Conservation (phyloP, 2,888 invertebrate genomes). For the Ophonus ardosiacus region DNA sequence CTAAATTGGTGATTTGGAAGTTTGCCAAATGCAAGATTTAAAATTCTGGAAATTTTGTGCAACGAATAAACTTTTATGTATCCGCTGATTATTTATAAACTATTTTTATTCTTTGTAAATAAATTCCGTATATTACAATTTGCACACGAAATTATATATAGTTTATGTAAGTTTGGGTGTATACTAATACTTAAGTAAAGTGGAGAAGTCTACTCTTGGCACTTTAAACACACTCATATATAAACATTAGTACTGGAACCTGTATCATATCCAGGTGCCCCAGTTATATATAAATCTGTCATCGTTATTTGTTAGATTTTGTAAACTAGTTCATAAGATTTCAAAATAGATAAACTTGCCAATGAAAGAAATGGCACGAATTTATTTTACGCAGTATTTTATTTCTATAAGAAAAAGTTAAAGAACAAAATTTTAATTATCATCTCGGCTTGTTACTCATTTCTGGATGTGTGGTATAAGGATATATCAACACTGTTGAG, state of each 20-base stretch:
- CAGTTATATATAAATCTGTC: not conserved
- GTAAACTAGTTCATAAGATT: not conserved
- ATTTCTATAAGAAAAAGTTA: too few relatives aligned
- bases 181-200: not conserved
- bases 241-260: not conserved
- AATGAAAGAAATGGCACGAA: not conserved
- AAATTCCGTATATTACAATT: not conserved
- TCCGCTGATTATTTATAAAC: not conserved
- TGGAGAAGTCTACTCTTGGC: conserved; percentile 1
- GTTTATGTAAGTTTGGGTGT: not conserved
- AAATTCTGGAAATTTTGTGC: conserved; percentile 54
- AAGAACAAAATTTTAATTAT: too few relatives aligned
- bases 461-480: too few relatives aligned
- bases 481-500: too few relatives aligned
- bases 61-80: conserved; percentile 9
- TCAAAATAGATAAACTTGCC: conserved; percentile 8
- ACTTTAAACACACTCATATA: not conserved
- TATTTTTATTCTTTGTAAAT: not conserved
- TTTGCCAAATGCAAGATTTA: conserved; percentile 48
- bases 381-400: not conserved
- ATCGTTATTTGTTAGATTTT: not conserved
- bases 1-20: conserved; percentile 55
- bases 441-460: too few relatives aligned
- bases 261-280: not conserved
- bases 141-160: not conserved